Evolutionary conservation across 2,888 invertebrate species (phyloP).

Genomic region (Ichneumoninae sp.): DNA sequence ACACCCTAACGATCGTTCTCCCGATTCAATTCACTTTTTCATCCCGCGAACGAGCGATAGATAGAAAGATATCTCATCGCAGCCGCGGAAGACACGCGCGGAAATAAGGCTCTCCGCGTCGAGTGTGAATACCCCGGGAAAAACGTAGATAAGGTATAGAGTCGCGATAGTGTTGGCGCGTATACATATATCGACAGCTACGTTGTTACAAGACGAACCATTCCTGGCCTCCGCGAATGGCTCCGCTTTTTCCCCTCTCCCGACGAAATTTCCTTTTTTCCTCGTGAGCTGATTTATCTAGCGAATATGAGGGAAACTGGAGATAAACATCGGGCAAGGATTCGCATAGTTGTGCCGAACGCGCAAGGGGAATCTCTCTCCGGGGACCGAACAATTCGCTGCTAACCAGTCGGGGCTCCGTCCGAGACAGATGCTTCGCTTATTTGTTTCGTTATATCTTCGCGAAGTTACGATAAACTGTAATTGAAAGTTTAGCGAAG

Average conservation of each 20-base stretch:
- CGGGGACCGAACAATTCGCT: slow-evolving; percentile 21
- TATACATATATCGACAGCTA: not conserved
- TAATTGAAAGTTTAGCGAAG: slow-evolving; percentile 33
- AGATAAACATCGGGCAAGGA: not conserved
- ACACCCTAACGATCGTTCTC: slow-evolving; percentile 31
- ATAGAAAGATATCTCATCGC: slow-evolving; percentile 33
- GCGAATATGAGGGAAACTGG: slow-evolving; percentile 8
- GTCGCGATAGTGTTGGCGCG: slow-evolving; percentile 2
- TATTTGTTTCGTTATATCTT: slow-evolving; percentile 10
- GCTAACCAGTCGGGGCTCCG: not conserved
- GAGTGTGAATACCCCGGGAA: slow-evolving; percentile 19
- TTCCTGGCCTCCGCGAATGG: slow-evolving; percentile 6
- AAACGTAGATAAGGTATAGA: slow-evolving; percentile 17
- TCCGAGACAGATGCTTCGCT: slow-evolving; percentile 16
- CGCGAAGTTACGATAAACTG: slow-evolving; percentile 23
- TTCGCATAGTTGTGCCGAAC: not conserved
- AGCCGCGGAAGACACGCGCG: not conserved
- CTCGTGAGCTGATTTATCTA: slow-evolving; percentile 29
- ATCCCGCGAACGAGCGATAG: slow-evolving; percentile 15
- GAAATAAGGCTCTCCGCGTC: slow-evolving; percentile 6
- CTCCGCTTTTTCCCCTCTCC: not conserved
- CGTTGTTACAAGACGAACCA: not conserved
- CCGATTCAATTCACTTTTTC: slow-evolving; percentile 51
- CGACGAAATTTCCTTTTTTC: slow-evolving; percentile 11
- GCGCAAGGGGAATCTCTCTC: not conserved